Conservation (phyloP, 2,113 vertebrate species). For the Apeltes quadracus region DNA sequence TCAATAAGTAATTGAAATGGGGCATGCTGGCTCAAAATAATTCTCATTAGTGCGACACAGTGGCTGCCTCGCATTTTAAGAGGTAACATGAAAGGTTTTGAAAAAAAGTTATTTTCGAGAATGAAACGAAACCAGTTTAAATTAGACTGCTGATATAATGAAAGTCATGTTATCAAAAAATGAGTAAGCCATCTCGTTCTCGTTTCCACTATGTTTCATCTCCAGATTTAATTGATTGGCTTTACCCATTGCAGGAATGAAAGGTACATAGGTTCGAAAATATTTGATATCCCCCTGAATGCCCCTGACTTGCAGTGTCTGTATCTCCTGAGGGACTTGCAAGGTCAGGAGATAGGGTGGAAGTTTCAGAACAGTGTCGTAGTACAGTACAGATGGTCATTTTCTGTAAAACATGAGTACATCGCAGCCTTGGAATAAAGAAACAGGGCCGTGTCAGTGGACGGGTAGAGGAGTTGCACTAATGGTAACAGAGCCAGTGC, state of each 20-base stretch:
- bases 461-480: conserved; percentile 32
- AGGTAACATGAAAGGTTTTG: conserved; percentile 22
- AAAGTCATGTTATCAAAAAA: not conserved
- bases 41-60: conserved; percentile 48
- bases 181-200: not conserved
- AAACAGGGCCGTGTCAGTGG: conserved; percentile 21
- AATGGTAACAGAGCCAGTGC: conserved; percentile 46
- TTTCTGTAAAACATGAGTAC: conserved; percentile 60
- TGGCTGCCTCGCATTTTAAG: conserved; percentile 20
- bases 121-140: conserved; percentile 3
- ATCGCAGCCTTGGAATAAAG: conserved; percentile 32
- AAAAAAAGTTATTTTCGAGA: not conserved
- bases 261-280: not conserved
- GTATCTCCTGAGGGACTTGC: conserved; percentile 34
- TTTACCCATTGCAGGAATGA: not conserved
- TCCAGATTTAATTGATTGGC: not conserved
- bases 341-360: conserved; percentile 60
- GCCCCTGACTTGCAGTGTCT: conserved; percentile 17
- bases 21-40: conserved; percentile 37
- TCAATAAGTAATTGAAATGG: conserved; percentile 57
- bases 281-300: not conserved
- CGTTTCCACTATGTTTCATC: conserved; percentile 18
- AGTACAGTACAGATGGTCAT: conserved; percentile 35
- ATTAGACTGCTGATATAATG: conserved; percentile 21
- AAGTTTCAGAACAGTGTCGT: conserved; percentile 55